These are phyloP conservation scores for Siniperca undulata DNA, from an alignment of 2,797 vertebrate genomes.

Conservation along the genomic window DNA sequence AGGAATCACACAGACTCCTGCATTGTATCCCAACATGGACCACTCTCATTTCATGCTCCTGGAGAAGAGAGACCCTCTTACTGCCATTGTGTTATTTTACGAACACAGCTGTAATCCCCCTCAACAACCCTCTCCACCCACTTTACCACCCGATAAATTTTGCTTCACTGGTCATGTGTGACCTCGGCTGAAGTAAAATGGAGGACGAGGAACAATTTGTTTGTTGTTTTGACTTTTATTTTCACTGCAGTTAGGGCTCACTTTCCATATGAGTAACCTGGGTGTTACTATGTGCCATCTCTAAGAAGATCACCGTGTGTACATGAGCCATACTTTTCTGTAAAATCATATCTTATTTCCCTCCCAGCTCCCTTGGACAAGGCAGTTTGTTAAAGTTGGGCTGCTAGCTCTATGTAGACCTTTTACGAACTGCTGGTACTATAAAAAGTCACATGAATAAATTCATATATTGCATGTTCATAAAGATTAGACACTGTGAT, in stretches of 20 bases:
- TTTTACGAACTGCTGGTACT: background rate
- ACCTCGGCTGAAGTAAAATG: slow-evolving; percentile 49
- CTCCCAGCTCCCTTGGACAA: background rate
- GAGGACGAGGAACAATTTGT: slow-evolving; percentile 38
- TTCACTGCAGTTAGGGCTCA: slow-evolving; percentile 9
- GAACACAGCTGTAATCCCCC: slow-evolving; percentile 74
- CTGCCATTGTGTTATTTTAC: slow-evolving; percentile 70
- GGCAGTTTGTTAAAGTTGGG: background rate
- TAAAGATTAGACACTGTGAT: background rate
- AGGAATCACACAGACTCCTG: slow-evolving; percentile 56
- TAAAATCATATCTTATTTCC: background rate
- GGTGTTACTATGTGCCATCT: slow-evolving; percentile 23
- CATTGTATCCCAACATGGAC: slow-evolving; percentile 46
- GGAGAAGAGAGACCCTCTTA: slow-evolving; percentile 52
- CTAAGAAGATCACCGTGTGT: too few relatives aligned
- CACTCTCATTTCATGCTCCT: slow-evolving; percentile 66
- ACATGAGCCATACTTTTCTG: slow-evolving; percentile 11
- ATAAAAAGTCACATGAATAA: background rate
- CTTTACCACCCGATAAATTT: slow-evolving; percentile 51
- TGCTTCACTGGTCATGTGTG: slow-evolving; percentile 62
- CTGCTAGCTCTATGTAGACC: background rate
- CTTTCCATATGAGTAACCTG: slow-evolving; percentile 42
- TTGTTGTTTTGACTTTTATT: slow-evolving; percentile 45
- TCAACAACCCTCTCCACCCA: slow-evolving; percentile 39
- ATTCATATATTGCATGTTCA: too few relatives aligned